Evolutionary conservation across 2,113 vertebrate species (phyloP).

Genomic region (Corythoichthys haematopterus): DNA sequence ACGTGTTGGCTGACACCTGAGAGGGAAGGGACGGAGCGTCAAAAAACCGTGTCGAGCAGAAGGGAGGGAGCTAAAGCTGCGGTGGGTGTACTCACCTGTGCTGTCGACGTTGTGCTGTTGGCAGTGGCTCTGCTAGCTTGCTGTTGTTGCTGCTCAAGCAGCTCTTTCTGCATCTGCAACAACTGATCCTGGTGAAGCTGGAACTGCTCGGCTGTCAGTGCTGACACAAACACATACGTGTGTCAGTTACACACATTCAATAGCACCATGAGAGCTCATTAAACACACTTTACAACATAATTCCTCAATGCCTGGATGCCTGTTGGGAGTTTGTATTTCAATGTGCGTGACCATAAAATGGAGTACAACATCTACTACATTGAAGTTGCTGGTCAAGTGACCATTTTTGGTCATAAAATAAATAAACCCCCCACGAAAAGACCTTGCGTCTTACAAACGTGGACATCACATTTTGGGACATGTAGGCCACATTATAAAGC

Average conservation of each 20-base stretch:
- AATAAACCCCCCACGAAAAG: too few relatives aligned
- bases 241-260: neutral
- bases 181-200: constrained; percentile 98
- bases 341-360: neutral
- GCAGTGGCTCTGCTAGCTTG: constrained; percentile 74
- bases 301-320: neutral
- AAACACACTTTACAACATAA: neutral
- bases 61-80: neutral
- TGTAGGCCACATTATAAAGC: too few relatives aligned
- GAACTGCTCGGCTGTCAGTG: constrained; percentile 95
- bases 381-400: too few relatives aligned
- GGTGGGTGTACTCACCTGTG: constrained; percentile 26
- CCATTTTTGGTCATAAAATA: too few relatives aligned
- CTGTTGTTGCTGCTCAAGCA: constrained; percentile 91
- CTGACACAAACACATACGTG: constrained; percentile 62
- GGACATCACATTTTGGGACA: too few relatives aligned
- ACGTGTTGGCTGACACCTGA: constrained; percentile 83
- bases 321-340: neutral
- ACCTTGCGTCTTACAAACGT: too few relatives aligned
- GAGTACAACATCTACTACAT: too few relatives aligned
- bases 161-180: constrained; percentile 96
- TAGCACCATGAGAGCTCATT: too few relatives aligned
- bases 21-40: constrained; percentile 8
- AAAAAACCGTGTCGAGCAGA: neutral
- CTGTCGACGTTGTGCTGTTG: constrained; percentile 41